Evolutionary conservation across 2,797 vertebrate genomes (phyloP).

Genomic region (Periparus ater): DNA sequence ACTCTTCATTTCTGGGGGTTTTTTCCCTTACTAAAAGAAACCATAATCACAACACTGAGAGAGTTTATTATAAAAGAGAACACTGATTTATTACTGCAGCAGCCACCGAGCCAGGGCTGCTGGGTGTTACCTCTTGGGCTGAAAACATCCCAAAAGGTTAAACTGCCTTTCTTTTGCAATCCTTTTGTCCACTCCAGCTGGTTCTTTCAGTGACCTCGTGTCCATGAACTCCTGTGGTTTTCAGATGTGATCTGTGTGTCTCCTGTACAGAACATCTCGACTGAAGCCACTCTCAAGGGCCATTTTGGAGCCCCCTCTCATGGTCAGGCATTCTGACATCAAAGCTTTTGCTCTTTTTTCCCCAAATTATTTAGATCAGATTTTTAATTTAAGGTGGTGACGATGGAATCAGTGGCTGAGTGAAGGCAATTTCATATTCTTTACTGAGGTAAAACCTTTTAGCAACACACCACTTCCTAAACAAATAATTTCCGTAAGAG

Average conservation of each 20-base stretch:
- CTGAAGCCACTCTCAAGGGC: neutral
- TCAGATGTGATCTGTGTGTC: neutral
- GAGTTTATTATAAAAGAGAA: neutral
- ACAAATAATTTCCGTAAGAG: slow-evolving; percentile 37
- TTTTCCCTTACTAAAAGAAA: slow-evolving; percentile 49
- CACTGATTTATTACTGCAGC: neutral
- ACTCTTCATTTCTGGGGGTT: slow-evolving; percentile 71
- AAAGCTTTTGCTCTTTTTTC: neutral
- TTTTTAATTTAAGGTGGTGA: slow-evolving; percentile 24
- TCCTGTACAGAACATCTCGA: neutral
- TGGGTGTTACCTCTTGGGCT: neutral
- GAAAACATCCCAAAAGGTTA: neutral
- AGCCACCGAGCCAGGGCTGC: slow-evolving; percentile 7
- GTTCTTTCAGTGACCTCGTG: neutral
- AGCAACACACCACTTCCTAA: slow-evolving; percentile 42
- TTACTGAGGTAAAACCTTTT: slow-evolving; percentile 34
- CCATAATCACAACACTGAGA: neutral
- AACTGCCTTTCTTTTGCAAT: neutral
- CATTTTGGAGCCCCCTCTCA: neutral
- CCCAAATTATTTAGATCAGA: slow-evolving; percentile 1
- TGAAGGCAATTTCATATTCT: neutral
- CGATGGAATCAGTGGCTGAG: slow-evolving; percentile 5
- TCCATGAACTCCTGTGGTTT: neutral
- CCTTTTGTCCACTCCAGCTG: neutral
- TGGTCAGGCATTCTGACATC: neutral